Evolutionary conservation across 2,797 vertebrate genomes (phyloP), one percentile per base, ranked within the genome.

Genomic region (Okamejei kenojei): DNA sequence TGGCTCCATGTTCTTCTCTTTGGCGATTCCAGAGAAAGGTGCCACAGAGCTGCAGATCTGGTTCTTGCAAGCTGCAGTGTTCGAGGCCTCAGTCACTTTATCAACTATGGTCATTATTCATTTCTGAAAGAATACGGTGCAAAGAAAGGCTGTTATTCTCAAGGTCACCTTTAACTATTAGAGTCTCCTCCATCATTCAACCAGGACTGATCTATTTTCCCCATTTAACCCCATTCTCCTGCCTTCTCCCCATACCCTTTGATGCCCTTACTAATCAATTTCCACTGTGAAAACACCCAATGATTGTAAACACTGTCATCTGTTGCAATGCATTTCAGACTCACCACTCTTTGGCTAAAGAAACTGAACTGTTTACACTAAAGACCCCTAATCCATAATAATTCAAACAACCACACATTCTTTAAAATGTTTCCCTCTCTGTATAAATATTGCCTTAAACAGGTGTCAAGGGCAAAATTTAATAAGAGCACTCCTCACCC

Each of bases 41-140:
- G 96, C 95, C 95, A 96, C 96, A 15, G 97, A 96, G 94, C 95
- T 97, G 94, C 97, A 97, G 95, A 97, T 97, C 95, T 94, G 98
- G 94, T 96, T 98, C 97, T 95, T 97, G 95, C 96, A 98, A 97
- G 97, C 95, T 96, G 98, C 97, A 94, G 97, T 96, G 96, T 97
- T 98, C 97, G 98, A 98, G 95, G 98, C 97, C 95, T 99, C 98
- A 95, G 97, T 96, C 95, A 96, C 95, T 96, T 98, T 98, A 97
- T 99, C 98, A 98, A 98, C 98, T 98, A 99, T 98, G 96, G 98
- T 99, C 98, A 99, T 99, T 97, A 97, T 98, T 99, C 98, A 98
- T 97, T 96, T 97, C 98, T 99, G 97, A 77, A 95, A 95, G 93
- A 93, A 35, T 93, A 13, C 58, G 1, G 95, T 79, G 93, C 8